Base-by-base conservation (phyloP, 2,888 invertebrate species). In the Andrena hattorfiana region DNA sequence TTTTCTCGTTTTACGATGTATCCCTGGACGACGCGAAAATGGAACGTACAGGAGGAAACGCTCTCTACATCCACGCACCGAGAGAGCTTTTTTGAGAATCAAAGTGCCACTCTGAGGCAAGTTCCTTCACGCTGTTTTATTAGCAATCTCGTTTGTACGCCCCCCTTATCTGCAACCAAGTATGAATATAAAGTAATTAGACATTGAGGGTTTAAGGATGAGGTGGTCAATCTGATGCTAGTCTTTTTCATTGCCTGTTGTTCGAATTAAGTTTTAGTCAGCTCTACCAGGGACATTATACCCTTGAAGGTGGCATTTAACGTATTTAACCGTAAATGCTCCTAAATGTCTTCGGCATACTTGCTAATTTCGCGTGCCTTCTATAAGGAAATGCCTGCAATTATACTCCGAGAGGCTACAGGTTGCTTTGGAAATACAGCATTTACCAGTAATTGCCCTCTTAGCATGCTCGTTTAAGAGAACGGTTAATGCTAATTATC, bases 401-500 rank as follows among this genome's bases (percentile, higher is more conserved):
- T 77, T 77, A 62, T 69, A 42, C 20, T 30, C n/a, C 32, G 8
- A 26, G 54, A 72, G 56, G 76, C 63, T 48, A 68, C 51, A 59
- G 82, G 72, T 75, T 77, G 68, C 60, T 83, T 42, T 60, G 32
- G 42, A 35, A 66, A 72, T 73, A 62, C 60, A 35, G 69, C 71
- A 48, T 83, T 79, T 64, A 26, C 71, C 49, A 56, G 68, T 72
- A 84, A 83, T 76, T 83, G 83, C 56, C 74, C 71, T 35, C 49
- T 84, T 79, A 83, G 75, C 69, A 59, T 69, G 59, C 64, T 42
- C 60, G 35, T 76, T 83, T 66, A 79, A 83, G 30, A 32, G 30
- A 64, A 83, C 51, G 64, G 74, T 54, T 71, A 83, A 72, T 64
- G 83, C 64, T 83, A 83, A 83, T 79, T 75, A 70, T 69, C 62